Conservation (phyloP, 1,140 invertebrate genomes). For the Anagrus nilaparvatae region DNA sequence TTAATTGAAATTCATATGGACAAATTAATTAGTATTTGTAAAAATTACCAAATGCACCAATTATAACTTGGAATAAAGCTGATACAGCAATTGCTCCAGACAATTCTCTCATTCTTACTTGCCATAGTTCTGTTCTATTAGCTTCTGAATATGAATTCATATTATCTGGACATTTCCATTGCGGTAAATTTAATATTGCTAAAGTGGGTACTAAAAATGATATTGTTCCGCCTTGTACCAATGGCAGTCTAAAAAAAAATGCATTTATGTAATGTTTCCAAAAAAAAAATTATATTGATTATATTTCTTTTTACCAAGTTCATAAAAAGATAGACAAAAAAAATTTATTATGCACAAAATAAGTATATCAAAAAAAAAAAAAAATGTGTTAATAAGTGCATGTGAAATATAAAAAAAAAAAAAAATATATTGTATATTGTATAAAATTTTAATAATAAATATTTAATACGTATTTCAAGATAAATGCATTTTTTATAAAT, state of each 20-base stretch:
- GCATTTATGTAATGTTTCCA: not conserved
- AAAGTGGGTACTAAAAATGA: conserved; percentile 75
- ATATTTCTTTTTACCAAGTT: conserved; percentile 2
- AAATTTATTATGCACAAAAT: too few relatives aligned
- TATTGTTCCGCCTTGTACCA: conserved; percentile 73
- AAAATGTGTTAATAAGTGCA: too few relatives aligned
- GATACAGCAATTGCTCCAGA: conserved; percentile 79
- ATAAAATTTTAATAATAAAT: too few relatives aligned
- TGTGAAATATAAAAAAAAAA: too few relatives aligned
- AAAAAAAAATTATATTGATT: not conserved
- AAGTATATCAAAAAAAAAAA: too few relatives aligned
- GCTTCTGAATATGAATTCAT: conserved; percentile 47
- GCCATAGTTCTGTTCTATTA: conserved; percentile 61
- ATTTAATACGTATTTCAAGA: too few relatives aligned
- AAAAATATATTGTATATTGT: too few relatives aligned
- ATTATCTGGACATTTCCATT: conserved; percentile 65
- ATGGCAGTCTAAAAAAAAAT: conserved; percentile 46
- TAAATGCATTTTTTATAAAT: too few relatives aligned
- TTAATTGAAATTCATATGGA: not conserved
- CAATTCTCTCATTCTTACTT: conserved; percentile 67
- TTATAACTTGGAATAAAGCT: conserved; percentile 64
- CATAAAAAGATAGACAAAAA: too few relatives aligned
- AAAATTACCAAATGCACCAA: conserved; percentile 51
- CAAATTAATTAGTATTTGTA: not conserved
- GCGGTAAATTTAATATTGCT: conserved; percentile 67